Evolutionary conservation across 2,888 invertebrate species (phyloP).

Genomic region (Disparrhopalites patrizii): DNA sequence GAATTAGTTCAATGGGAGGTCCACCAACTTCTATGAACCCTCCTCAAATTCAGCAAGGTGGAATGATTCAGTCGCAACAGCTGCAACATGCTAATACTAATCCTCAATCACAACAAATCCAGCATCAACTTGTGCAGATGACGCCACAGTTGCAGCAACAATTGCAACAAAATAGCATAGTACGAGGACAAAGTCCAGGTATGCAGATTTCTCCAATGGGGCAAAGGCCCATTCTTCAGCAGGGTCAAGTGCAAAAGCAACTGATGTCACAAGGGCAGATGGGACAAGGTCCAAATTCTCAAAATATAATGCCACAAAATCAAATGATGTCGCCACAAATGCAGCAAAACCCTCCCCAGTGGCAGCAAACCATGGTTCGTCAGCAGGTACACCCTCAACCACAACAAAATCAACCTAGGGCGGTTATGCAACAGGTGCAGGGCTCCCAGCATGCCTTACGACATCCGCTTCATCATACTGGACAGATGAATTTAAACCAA

Average conservation of each 20-base stretch:
- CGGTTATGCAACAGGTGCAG: background rate
- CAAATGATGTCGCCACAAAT: slow-evolving; percentile 29
- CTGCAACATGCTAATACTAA: background rate
- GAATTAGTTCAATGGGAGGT: background rate
- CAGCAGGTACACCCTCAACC: background rate
- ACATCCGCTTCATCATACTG: background rate
- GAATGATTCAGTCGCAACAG: background rate
- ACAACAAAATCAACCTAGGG: slow-evolving; percentile 1
- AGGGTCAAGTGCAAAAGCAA: slow-evolving; percentile 21
- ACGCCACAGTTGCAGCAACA: slow-evolving; percentile 8
- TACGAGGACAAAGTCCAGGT: background rate
- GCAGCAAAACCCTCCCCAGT: slow-evolving; percentile 19
- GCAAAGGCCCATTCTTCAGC: slow-evolving; percentile 19
- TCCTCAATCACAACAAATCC: slow-evolving; percentile 4
- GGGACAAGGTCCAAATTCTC: slow-evolving; percentile 23
- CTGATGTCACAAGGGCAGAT: background rate
- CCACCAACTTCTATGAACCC: background rate
- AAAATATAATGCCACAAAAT: slow-evolving; percentile 20
- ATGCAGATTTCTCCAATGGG: background rate
- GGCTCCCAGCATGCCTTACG: background rate
- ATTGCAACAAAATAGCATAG: background rate
- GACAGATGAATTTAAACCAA: background rate
- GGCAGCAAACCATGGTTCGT: slow-evolving; percentile 15
- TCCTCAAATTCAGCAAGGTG: slow-evolving; percentile 1
- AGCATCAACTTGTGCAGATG: slow-evolving; percentile 9